Evolutionary conservation across 2,113 vertebrate genomes (phyloP).

Genomic region (Heterotis niloticus): DNA sequence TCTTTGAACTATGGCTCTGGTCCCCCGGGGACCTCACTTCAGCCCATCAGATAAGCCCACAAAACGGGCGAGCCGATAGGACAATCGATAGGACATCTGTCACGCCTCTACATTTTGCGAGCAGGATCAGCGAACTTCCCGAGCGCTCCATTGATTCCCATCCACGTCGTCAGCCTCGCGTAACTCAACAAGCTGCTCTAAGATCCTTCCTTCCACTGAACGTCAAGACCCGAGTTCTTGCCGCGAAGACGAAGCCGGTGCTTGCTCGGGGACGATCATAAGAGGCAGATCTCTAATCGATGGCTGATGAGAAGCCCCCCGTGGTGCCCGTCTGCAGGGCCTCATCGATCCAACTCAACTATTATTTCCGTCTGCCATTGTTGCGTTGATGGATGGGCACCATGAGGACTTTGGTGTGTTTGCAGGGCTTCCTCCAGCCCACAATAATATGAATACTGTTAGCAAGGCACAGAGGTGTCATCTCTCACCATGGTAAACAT

Average conservation of each 20-base stretch:
- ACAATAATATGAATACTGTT: too few species aligned
- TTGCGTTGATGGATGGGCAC: slow-evolving; percentile 24
- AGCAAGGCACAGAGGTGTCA: background rate
- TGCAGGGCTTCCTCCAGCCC: background rate
- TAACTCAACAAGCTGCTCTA: background rate
- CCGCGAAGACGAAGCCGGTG: background rate
- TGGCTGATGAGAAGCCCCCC: slow-evolving; percentile 31
- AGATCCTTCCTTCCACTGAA: background rate
- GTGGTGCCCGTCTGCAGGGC: slow-evolving; percentile 8
- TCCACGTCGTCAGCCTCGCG: background rate
- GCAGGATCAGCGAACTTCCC: background rate
- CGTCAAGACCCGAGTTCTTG: background rate
- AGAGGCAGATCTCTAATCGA: slow-evolving; percentile 33
- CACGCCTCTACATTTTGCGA: background rate
- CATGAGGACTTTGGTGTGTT: background rate
- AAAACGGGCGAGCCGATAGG: slow-evolving; percentile 1
- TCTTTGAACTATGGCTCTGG: background rate
- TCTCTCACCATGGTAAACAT: background rate
- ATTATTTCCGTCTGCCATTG: slow-evolving; percentile 30
- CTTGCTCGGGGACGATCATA: slow-evolving; percentile 25
- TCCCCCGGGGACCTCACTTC: background rate
- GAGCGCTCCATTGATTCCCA: background rate
- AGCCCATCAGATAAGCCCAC: background rate
- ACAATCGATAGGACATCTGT: slow-evolving; percentile 21
- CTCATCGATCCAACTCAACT: slow-evolving; percentile 39